Evolutionary conservation across 2,888 invertebrate species (phyloP).

Genomic region (Pseudococcus longispinus): DNA sequence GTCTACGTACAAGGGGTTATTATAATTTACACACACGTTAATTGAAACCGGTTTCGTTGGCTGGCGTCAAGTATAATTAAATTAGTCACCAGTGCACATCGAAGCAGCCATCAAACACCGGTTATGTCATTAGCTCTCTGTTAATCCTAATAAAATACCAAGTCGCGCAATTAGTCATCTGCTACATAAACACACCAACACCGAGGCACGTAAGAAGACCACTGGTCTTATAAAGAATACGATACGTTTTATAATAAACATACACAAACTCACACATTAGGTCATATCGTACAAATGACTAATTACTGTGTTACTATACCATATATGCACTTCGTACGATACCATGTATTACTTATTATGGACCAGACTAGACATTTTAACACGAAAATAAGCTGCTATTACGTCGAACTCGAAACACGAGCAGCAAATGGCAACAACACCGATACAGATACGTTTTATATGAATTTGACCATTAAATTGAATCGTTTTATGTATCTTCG

Average conservation of each 20-base stretch:
- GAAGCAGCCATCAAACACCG: background rate
- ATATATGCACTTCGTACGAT: background rate
- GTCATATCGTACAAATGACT: background rate
- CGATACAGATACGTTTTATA: background rate
- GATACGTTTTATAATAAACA: background rate
- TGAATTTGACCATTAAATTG: background rate
- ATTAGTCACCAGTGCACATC: slow-evolving; percentile 20
- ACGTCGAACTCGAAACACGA: background rate
- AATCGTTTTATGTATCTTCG: background rate
- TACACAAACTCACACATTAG: background rate
- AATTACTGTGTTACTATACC: background rate
- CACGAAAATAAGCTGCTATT: background rate
- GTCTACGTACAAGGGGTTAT: background rate
- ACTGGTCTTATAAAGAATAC: background rate
- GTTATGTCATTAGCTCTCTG: slow-evolving; percentile 18
- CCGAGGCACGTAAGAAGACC: background rate
- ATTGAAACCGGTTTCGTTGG: background rate
- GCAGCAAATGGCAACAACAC: background rate
- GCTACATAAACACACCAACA: background rate
- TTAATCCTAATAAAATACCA: slow-evolving; percentile 9
- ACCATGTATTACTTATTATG: background rate
- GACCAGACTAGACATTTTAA: background rate
- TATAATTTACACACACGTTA: background rate
- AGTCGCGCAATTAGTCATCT: background rate
- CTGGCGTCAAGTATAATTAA: background rate